These are phyloP conservation scores for Tragelaphus imberbis DNA, from an alignment of 2,113 vertebrate genomes.

Conservation along the genomic window DNA sequence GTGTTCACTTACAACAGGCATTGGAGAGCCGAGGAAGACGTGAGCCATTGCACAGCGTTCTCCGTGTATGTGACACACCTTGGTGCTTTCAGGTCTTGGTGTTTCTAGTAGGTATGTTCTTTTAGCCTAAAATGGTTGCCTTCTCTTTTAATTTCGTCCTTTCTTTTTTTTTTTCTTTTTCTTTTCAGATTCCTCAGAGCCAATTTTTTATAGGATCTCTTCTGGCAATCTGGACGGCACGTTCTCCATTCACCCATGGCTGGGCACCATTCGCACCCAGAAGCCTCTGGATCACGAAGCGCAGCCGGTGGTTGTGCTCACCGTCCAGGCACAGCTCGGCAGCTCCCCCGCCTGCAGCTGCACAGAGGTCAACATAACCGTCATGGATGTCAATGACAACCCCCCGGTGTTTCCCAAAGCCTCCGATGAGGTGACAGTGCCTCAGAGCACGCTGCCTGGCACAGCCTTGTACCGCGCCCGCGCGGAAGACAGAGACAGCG, in stretches of 20 bases:
- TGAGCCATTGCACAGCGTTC: background rate
- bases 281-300: conserved; percentile 86
- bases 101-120: background rate
- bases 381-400: conserved; percentile 91
- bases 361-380: conserved; percentile 86
- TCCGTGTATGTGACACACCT: background rate
- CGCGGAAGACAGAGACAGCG: conserved; percentile 90
- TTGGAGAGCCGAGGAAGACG: background rate
- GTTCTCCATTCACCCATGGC: conserved; percentile 85
- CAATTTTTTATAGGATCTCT: conserved; percentile 87
- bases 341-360: conserved; percentile 81
- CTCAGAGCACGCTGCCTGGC: conserved; percentile 80
- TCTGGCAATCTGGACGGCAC: conserved; percentile 86
- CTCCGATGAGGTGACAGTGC: conserved; percentile 78
- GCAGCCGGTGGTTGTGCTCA: conserved; percentile 82
- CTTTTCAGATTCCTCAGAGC: conserved; percentile 82
- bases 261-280: conserved; percentile 85
- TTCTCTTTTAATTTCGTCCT: background rate
- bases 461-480: conserved; percentile 88
- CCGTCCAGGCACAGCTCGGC: conserved; percentile 84
- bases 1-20: background rate
- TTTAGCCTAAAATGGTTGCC: background rate
- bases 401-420: conserved; percentile 80
- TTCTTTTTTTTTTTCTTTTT: background rate
- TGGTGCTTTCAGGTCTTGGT: background rate